phyloP scores from a whole-genome alignment of 2,888 invertebrate species.

The Stramonita haemastoma region DNA sequence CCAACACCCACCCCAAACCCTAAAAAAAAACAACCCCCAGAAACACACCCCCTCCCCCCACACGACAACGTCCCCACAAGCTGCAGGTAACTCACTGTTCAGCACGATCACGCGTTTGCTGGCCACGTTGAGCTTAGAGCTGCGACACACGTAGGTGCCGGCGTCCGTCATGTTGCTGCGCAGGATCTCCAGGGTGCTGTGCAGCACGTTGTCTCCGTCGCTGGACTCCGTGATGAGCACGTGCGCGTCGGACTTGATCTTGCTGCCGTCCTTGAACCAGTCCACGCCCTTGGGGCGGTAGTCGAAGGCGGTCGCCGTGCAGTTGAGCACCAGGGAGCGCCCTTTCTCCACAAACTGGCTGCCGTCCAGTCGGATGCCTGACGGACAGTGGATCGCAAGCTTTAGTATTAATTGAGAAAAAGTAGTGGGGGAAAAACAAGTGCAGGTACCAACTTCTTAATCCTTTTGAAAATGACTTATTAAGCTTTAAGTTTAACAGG shows the following conservation, averaged over 20 bases:
- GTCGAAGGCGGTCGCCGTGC: constrained; percentile 59
- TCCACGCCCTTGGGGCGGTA: constrained; percentile 59
- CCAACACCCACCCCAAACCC: too few species aligned
- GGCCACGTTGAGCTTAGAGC: constrained; percentile 60
- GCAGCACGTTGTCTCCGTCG: constrained; percentile 52
- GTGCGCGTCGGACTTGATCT: constrained; percentile 52
- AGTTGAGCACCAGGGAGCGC: constrained; percentile 54
- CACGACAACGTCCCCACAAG: too few species aligned
- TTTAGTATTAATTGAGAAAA: too few species aligned
- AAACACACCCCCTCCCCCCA: too few species aligned
- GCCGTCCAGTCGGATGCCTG: constrained; percentile 60
- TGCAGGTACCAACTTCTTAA: too few species aligned
- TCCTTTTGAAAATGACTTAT: too few species aligned
- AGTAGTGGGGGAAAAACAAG: too few species aligned
- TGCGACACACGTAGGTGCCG: constrained; percentile 66
- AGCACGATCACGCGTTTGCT: constrained; percentile 64
- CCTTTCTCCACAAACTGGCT: constrained; percentile 59
- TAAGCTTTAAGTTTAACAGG: too few species aligned
- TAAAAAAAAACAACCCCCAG: too few species aligned
- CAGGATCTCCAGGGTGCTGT: constrained; percentile 59
- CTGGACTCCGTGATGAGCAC: constrained; percentile 54
- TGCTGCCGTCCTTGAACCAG: constrained; percentile 63
- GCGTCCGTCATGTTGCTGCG: constrained; percentile 60
- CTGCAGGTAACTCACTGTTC: constrained; percentile 39
- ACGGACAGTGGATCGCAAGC: neutral